phyloP scores from a whole-genome alignment of 2,113 vertebrate species.

The Tachysurus vachellii region DNA sequence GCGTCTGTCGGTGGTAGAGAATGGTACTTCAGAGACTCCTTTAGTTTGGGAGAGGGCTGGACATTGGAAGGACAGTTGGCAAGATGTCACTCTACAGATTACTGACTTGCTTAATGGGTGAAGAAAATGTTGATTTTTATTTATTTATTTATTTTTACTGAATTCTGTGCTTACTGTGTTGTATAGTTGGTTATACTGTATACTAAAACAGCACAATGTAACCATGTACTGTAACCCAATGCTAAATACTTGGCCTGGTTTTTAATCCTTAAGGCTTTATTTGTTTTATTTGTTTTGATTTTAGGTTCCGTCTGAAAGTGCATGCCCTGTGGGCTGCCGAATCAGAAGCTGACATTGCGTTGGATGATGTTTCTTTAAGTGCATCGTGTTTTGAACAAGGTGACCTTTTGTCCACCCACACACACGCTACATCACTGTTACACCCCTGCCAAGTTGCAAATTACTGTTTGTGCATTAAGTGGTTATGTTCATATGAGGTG shows the following conservation, averaged over 20 bases:
- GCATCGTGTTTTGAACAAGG: slow-evolving; percentile 78
- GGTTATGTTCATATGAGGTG: background rate
- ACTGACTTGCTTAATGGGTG: slow-evolving; percentile 74
- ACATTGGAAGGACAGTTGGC: slow-evolving; percentile 78
- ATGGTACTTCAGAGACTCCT: slow-evolving; percentile 42
- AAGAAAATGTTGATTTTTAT: slow-evolving; percentile 39
- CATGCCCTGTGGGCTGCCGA: slow-evolving; percentile 77
- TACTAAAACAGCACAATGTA: background rate
- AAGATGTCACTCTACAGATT: slow-evolving; percentile 76
- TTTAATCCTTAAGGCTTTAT: background rate
- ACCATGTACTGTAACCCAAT: too few species aligned
- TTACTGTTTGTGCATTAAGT: background rate
- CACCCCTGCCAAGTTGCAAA: background rate
- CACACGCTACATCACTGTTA: background rate
- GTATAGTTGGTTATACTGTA: too few species aligned
- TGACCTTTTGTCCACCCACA: slow-evolving; percentile 53
- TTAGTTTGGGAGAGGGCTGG: slow-evolving; percentile 77
- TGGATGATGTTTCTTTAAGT: slow-evolving; percentile 82
- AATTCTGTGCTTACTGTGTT: background rate
- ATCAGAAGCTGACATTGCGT: slow-evolving; percentile 80
- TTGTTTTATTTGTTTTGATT: slow-evolving; percentile 20
- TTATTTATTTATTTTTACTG: background rate
- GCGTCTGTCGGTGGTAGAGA: slow-evolving; percentile 75
- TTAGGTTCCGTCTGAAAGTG: slow-evolving; percentile 81
- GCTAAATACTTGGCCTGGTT: background rate